Evolutionary conservation across 2,113 vertebrate species (phyloP), one percentile per base, ranked within the genome.

Genomic region (Tragelaphus buxtoni): DNA sequence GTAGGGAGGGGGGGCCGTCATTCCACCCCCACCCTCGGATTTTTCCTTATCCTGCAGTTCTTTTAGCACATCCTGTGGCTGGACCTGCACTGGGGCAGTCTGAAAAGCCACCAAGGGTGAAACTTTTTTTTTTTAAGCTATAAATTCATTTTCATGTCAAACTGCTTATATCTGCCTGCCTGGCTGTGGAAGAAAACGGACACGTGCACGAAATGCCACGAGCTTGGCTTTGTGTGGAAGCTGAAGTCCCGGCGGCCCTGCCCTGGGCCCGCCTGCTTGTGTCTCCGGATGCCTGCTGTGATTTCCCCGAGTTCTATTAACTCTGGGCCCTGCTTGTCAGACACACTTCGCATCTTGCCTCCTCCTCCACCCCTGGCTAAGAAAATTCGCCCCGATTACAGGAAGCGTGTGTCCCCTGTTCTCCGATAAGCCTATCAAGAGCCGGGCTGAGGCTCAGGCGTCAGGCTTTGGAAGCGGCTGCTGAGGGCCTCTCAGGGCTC

Each of bases 381-480:
- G 96, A 92, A 91, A 93, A 88, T 85, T 45, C 56, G 63, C 65
- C 90, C 77, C 20, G 79, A 95, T 91, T 74, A 55, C 2, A 4
- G 81, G 76, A 97, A 93, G 88, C n/a, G 49, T 74, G 91, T 95
- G 84, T 93, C 93, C 82, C 77, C 76, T 1, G 83, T 58, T 87
- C 79, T 81, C 95, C 47, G 94, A 81, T 92, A 96, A 95, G 95
- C 60, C 97, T 77, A 74, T 96, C 94, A 92, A 95, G 58, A 20
- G 72, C 18, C 24, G 3, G 76, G 55, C 26, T 2, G 8, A 26
- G 49, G 63, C 60, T 63, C 61, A 39, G 76, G 74, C 39, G 80
- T 79, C 26, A 22, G 89, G 91, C 63, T 93, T 5, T 1, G 0
- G 24, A 83, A 88, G 76, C 47, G 3, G n/a, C 80, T 58, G 53